Percentiles rank a stretch among this genome's conserved stretches.
Evolutionary conservation across 1,140 invertebrate genomes (phyloP).

Genomic region (Drosophila tropicalis): DNA sequence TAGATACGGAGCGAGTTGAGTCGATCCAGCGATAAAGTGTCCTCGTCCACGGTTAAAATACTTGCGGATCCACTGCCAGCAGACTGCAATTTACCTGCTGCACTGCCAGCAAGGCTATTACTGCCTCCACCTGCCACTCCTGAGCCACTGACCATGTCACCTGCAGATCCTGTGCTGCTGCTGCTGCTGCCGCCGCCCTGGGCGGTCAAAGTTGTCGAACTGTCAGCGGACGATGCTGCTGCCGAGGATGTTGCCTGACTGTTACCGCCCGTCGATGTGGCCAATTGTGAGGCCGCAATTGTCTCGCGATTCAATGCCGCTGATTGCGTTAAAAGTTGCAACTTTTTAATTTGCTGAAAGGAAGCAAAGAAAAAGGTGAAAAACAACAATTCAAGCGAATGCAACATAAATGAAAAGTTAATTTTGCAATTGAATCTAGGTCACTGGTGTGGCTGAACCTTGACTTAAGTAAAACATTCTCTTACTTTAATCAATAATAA

Average conservation of each 20-base stretch:
- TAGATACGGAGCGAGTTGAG: conserved; percentile 82
- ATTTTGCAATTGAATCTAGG: neutral
- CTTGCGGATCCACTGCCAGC: conserved; percentile 48
- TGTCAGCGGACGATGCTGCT: conserved; percentile 52
- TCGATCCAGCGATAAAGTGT: conserved; percentile 77
- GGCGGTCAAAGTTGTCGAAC: conserved; percentile 68
- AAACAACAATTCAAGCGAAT: conserved; percentile 21
- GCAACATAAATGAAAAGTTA: conserved; percentile 11
- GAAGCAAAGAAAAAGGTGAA: conserved; percentile 14
- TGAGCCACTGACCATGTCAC: conserved; percentile 30
- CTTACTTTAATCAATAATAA: neutral
- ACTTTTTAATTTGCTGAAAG: conserved; percentile 83
- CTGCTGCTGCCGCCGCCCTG: conserved; percentile 22
- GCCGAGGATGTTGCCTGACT: conserved; percentile 73
- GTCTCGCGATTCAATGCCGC: conserved; percentile 82
- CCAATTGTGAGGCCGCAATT: conserved; percentile 83
- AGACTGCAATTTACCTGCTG: conserved; percentile 50
- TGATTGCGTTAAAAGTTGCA: conserved; percentile 82
- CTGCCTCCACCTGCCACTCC: conserved; percentile 9
- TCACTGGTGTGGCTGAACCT: neutral
- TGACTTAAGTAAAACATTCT: neutral
- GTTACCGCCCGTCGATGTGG: conserved; percentile 73
- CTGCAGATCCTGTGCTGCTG: conserved; percentile 21
- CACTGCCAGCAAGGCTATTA: conserved; percentile 23
- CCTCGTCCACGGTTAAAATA: conserved; percentile 79